Percentiles rank a stretch among this genome's conserved stretches.
These are phyloP conservation scores for Mystacornis crossleyi DNA, from an alignment of 2,113 vertebrate genomes.

Conservation along the genomic window DNA sequence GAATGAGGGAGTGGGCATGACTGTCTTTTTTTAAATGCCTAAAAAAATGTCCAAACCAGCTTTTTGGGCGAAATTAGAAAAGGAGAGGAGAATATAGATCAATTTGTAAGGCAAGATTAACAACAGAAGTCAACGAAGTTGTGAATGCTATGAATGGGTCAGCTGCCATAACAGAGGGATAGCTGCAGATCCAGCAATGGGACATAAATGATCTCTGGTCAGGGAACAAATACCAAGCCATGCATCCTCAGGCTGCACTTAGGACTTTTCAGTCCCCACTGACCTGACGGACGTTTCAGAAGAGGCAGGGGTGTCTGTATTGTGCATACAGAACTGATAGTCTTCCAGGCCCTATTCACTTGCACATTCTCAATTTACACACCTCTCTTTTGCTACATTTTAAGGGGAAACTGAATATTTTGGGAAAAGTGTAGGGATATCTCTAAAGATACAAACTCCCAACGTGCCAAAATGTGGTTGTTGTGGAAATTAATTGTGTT, in stretches of 20 bases:
- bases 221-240: not conserved
- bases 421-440: not conserved
- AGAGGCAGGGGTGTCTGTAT: not conserved
- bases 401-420: not conserved
- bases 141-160: not conserved
- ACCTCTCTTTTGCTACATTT: not conserved
- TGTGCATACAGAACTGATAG: fast-evolving
- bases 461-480: not conserved
- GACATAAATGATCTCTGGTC: not conserved
- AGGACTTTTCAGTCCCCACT: not conserved
- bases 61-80: not conserved
- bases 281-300: not conserved
- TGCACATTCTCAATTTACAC: not conserved
- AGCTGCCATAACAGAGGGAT: not conserved
- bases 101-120: not conserved
- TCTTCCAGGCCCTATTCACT: not conserved
- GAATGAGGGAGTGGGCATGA: not conserved
- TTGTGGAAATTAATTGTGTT: not conserved
- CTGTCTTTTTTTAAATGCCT: not conserved
- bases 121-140: not conserved
- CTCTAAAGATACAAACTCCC: not conserved
- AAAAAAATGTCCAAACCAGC: not conserved
- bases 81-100: not conserved
- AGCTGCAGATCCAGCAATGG: not conserved
- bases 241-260: not conserved